Conservation (phyloP, 2,888 invertebrate genomes). For the Mechanitis messenoides region DNA sequence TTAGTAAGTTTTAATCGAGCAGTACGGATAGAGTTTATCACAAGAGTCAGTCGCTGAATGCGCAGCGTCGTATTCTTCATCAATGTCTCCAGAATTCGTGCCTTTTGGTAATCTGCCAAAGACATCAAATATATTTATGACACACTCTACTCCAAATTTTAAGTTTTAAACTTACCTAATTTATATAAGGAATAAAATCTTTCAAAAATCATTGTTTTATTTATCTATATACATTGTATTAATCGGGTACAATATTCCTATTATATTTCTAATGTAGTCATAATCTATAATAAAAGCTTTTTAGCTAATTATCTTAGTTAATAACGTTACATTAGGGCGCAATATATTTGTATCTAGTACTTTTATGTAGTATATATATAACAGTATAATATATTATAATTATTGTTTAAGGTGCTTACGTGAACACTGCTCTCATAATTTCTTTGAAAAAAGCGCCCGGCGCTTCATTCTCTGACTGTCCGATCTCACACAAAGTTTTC, state of each 20-base stretch:
- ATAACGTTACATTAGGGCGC: too few relatives aligned
- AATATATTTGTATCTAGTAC: too few relatives aligned
- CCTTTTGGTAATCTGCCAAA: conserved; percentile 55
- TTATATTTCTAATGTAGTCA: too few relatives aligned
- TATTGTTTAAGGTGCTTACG: conserved; percentile 63
- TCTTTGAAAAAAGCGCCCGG: conserved; percentile 80
- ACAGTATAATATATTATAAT: background rate
- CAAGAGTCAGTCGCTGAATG: conserved; percentile 46
- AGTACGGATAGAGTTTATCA: conserved; percentile 55
- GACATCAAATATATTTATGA: conserved; percentile 10
- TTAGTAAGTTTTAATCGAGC: conserved; percentile 25
- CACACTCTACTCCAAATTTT: background rate
- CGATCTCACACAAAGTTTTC: conserved; percentile 80
- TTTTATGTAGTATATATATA: too few relatives aligned
- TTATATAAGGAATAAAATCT: background rate
- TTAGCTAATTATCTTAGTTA: too few relatives aligned
- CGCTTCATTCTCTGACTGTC: conserved; percentile 60
- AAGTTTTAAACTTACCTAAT: background rate
- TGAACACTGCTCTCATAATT: conserved; percentile 80
- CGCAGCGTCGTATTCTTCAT: conserved; percentile 53
- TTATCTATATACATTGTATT: too few relatives aligned
- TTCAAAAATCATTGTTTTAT: background rate
- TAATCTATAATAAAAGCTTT: too few relatives aligned
- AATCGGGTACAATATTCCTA: too few relatives aligned
- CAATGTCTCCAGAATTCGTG: conserved; percentile 34